phyloP scores from a whole-genome alignment of 2,797 vertebrate species.

The Liasis olivaceus region DNA sequence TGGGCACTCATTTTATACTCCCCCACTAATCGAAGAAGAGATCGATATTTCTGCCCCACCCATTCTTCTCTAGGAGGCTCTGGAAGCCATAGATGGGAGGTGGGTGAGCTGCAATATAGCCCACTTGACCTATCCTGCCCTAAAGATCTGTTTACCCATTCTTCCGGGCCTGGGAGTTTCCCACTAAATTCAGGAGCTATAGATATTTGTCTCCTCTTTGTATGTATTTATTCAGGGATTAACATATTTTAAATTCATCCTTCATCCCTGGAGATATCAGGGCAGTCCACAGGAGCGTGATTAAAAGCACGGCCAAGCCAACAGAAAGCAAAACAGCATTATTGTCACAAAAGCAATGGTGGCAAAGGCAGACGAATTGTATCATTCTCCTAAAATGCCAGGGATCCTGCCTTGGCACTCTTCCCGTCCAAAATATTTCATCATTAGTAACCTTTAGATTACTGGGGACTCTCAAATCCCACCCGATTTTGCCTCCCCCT shows the following conservation, averaged over 20 bases:
- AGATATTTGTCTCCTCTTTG: not conserved
- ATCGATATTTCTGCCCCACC: no score
- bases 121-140: not conserved
- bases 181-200: not conserved
- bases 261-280: not conserved
- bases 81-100: not conserved
- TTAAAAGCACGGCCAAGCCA: not conserved
- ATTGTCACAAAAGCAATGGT: not conserved
- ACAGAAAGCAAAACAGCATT: not conserved
- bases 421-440: not conserved
- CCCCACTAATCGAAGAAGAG: not conserved
- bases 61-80: not conserved
- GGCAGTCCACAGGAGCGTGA: not conserved
- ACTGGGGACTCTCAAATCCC: not conserved
- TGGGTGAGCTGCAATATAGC: not conserved
- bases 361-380: not conserved
- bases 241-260: not conserved
- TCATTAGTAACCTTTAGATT: not conserved
- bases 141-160: not conserved
- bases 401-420: not conserved
- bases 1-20: not conserved
- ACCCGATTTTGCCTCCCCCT: not conserved
- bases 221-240: not conserved
- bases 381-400: not conserved
- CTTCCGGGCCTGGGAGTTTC: not conserved